A percentile compares a stretch with the other conserved stretches of the same genome.
These are phyloP conservation scores for Serinus canaria DNA, from an alignment of 2,113 vertebrate genomes.

Conservation along the genomic window DNA sequence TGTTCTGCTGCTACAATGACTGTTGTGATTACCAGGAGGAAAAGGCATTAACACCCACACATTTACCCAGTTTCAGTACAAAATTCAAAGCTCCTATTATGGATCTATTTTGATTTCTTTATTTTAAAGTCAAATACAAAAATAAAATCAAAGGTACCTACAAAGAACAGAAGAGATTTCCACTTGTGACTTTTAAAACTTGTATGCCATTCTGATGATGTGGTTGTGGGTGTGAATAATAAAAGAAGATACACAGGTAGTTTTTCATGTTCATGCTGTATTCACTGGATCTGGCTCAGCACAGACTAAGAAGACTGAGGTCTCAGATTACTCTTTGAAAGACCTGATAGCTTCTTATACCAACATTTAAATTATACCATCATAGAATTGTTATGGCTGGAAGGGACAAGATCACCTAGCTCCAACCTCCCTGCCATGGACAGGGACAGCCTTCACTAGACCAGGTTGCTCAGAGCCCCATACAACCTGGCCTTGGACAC, in stretches of 20 bases:
- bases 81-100: neutral
- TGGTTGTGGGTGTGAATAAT: neutral
- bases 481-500: neutral
- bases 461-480: neutral
- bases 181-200: neutral
- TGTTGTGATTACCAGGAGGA: fast-evolving
- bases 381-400: neutral
- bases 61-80: neutral
- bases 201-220: neutral
- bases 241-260: neutral
- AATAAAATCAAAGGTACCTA: neutral
- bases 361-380: neutral
- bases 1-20: neutral
- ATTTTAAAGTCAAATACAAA: neutral
- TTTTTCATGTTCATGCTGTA: neutral
- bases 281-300: neutral
- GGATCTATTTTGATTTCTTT: neutral
- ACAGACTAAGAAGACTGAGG: neutral
- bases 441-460: neutral
- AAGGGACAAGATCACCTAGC: neutral
- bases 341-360: neutral
- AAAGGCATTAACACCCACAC: neutral
- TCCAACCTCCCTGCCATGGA: neutral
- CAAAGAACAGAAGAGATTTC: neutral
- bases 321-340: neutral